Percentiles rank a stretch among this genome's conserved stretches.
These are phyloP conservation scores for Lepeophtheirus nordmannii DNA, from an alignment of 2,888 invertebrate genomes.

Conservation along the genomic window DNA sequence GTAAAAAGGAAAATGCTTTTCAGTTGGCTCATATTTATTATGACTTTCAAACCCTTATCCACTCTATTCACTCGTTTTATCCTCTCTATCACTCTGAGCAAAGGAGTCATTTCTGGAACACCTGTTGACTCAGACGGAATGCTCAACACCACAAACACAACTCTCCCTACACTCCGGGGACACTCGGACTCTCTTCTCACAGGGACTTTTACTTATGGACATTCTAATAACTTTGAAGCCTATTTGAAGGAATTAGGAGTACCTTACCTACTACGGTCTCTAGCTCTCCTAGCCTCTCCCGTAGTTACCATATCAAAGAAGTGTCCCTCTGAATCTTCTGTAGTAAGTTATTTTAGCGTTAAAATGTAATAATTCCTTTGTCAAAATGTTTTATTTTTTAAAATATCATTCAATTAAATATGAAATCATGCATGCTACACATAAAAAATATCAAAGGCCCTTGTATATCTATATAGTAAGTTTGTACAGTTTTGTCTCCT, in stretches of 20 bases:
- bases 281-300: conserved; percentile 17
- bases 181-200: background rate
- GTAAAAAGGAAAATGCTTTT: conserved; percentile 6
- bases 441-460: no score
- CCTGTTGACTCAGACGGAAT: background rate
- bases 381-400: no score
- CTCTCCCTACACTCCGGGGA: background rate
- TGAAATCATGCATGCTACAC: no score
- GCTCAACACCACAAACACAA: background rate
- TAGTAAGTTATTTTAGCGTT: no score
- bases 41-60: conserved; percentile 8
- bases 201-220: conserved; percentile 9
- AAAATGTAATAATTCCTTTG: no score
- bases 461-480: no score
- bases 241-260: conserved; percentile 20
- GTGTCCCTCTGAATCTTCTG: background rate
- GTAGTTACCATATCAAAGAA: conserved; percentile 12
- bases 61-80: conserved; percentile 4
- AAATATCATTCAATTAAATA: no score
- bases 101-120: background rate
- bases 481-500: background rate
- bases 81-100: background rate
- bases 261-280: conserved; percentile 6
- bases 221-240: conserved; percentile 16
- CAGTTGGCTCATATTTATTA: conserved; percentile 2